Percentiles rank a stretch among this genome's conserved stretches.
phyloP scores from a whole-genome alignment of 23 tunicate genomes.

The Trididemnum nubilum region DNA sequence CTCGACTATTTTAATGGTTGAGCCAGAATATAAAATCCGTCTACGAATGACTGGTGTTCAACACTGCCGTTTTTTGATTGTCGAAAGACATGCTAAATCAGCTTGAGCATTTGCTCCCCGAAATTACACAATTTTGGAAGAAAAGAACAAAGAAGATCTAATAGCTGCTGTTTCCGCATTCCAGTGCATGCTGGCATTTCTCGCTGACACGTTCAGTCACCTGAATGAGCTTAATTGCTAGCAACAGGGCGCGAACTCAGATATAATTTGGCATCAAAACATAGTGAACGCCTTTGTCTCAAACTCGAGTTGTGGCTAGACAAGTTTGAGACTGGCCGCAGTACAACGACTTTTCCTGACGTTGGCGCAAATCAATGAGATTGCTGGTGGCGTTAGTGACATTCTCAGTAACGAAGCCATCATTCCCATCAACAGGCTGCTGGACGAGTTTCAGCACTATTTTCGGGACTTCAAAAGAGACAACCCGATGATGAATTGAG shows the following conservation, averaged over 20 bases:
- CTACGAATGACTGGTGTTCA: slow-evolving; percentile 7
- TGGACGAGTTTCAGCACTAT: slow-evolving; percentile 6
- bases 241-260: slow-evolving; percentile 10
- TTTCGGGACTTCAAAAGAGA: slow-evolving; percentile 3
- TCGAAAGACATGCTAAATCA: slow-evolving; percentile 12
- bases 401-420: slow-evolving; percentile 17
- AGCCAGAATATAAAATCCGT: slow-evolving; percentile 2
- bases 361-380: slow-evolving; percentile 12
- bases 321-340: slow-evolving; percentile 22
- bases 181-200: slow-evolving; percentile 30
- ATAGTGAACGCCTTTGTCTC: too few relatives aligned
- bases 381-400: slow-evolving; percentile 17
- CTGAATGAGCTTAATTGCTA: slow-evolving; percentile 12
- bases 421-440: slow-evolving; percentile 18
- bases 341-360: slow-evolving; percentile 10
- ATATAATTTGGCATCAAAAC: slow-evolving; percentile 15
- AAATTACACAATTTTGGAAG: slow-evolving; percentile 15
- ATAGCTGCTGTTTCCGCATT: slow-evolving; percentile 26
- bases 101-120: slow-evolving; percentile 22
- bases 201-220: slow-evolving; percentile 16
- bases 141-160: too few relatives aligned
- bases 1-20: slow-evolving; percentile 20
- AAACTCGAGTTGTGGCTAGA: slow-evolving; percentile 17
- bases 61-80: slow-evolving; percentile 15
- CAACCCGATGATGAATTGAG: slow-evolving; percentile 21